Percentiles rank a stretch among this genome's conserved stretches.
Evolutionary conservation across 2,888 invertebrate species (phyloP).

Genomic region (Luperina nickerlii): DNA sequence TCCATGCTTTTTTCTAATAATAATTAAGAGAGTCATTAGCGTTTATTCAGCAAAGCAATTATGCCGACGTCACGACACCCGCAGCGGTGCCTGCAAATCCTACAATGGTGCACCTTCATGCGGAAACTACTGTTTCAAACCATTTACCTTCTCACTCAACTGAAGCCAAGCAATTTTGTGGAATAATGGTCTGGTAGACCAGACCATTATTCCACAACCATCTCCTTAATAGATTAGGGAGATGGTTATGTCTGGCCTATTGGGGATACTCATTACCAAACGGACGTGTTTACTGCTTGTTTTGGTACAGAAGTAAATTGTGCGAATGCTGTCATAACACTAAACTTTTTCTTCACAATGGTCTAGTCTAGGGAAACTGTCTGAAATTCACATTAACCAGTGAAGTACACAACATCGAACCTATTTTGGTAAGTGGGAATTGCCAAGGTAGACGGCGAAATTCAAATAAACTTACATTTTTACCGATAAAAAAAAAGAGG

Average conservation of each 20-base stretch:
- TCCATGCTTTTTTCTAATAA: no score
- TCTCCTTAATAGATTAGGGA: background rate
- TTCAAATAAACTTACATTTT: no score
- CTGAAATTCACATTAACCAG: background rate
- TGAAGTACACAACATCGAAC: background rate
- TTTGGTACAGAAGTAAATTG: slow-evolving; percentile 27
- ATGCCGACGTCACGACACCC: background rate
- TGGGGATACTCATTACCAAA: slow-evolving; percentile 18
- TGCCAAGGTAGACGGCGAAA: no score
- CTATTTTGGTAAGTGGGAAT: no score
- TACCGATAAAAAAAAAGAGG: no score
- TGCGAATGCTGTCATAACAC: slow-evolving; percentile 5
- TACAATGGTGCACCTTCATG: background rate
- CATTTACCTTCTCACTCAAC: background rate
- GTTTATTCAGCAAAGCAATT: background rate
- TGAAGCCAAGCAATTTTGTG: background rate
- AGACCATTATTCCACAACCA: no score
- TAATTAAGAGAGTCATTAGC: background rate
- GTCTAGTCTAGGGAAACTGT: background rate
- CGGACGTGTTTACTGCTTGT: slow-evolving; percentile 10
- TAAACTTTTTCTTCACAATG: background rate
- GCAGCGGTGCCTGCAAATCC: background rate
- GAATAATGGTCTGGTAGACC: background rate
- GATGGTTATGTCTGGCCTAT: slow-evolving; percentile 1
- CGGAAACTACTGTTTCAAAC: background rate